These are phyloP conservation scores for Triplophysa tibetana DNA, from an alignment of 2,113 vertebrate species.

Conservation along the genomic window DNA sequence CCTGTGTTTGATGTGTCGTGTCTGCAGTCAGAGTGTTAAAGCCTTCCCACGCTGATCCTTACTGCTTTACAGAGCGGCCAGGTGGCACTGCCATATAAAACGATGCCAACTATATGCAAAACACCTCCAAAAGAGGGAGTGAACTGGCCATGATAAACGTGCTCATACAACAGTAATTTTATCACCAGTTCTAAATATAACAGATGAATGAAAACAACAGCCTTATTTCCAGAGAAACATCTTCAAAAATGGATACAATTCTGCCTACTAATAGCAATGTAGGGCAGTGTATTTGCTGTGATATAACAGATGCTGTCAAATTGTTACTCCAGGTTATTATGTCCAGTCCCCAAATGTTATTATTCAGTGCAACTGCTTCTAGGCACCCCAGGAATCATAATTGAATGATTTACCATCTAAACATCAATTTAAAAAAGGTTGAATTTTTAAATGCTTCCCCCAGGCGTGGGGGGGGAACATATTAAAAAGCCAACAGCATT, in stretches of 20 bases:
- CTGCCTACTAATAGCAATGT: too few species aligned
- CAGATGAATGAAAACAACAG: neutral
- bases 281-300: neutral
- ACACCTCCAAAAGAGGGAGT: neutral
- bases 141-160: neutral
- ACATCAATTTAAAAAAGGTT: neutral
- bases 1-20: neutral
- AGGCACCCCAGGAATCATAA: neutral
- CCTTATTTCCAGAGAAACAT: neutral
- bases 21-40: neutral
- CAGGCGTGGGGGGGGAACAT: too few species aligned
- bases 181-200: neutral
- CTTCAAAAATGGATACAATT: neutral
- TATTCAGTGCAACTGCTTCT: neutral
- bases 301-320: neutral
- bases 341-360: neutral
- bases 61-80: slow-evolving; percentile 21
- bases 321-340: neutral
- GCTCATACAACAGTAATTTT: too few species aligned
- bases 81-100: neutral
- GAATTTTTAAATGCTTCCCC: neutral
- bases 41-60: neutral
- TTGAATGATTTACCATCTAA: neutral
- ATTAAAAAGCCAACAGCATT: neutral
- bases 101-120: neutral